phyloP scores from a whole-genome alignment of 2,797 vertebrate genomes.

The Zalophus californianus region DNA sequence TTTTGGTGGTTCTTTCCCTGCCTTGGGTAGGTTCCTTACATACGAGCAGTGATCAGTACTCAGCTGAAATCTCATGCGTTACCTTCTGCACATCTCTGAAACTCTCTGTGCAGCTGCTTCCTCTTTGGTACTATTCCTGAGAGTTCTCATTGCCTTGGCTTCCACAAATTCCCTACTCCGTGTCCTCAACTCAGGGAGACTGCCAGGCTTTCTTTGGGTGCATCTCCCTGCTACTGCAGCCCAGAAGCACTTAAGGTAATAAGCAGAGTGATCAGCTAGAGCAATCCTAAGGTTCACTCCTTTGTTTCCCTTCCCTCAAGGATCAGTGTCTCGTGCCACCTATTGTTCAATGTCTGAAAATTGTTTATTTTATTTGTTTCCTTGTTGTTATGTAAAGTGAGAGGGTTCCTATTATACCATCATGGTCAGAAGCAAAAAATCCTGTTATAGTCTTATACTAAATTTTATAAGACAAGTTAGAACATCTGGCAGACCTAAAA shows the following conservation, averaged over 20 bases:
- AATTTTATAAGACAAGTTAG: conserved; percentile 9
- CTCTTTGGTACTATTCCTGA: not conserved
- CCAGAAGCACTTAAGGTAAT: not conserved
- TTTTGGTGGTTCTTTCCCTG: not conserved
- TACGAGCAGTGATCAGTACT: not conserved
- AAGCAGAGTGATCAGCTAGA: not conserved
- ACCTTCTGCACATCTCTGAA: not conserved
- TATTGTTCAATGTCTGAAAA: not conserved
- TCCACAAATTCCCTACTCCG: not conserved
- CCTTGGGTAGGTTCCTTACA: not conserved
- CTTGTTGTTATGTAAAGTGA: not conserved
- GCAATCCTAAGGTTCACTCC: not conserved
- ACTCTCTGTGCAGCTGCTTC: not conserved
- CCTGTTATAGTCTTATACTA: not conserved
- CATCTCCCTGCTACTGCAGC: not conserved
- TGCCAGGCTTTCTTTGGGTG: not conserved
- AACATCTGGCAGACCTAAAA: not conserved
- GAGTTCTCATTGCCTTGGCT: not conserved
- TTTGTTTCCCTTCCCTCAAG: not conserved
- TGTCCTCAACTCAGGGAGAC: not conserved
- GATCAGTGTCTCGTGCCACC: not conserved
- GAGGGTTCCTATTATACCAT: not conserved
- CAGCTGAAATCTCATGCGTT: not conserved
- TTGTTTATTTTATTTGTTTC: not conserved
- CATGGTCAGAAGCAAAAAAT: not conserved